These are phyloP conservation scores for Bufo bufo DNA, from an alignment of 2,113 vertebrate genomes.

Conservation along the genomic window DNA sequence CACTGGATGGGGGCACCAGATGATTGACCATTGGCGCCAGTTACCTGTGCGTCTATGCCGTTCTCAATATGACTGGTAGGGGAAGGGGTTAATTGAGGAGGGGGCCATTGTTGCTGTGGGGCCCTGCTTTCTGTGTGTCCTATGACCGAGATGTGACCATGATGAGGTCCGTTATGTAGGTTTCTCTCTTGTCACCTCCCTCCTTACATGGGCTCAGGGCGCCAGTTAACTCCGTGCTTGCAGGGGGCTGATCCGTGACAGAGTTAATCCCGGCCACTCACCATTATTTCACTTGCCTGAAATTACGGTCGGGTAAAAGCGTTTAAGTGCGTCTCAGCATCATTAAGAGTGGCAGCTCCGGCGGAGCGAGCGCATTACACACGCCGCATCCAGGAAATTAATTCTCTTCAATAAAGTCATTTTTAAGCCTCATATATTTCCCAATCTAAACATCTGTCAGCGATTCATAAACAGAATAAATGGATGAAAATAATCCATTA, in stretches of 20 bases:
- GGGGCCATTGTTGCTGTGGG: too few species aligned
- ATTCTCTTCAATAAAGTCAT: constrained; percentile 94
- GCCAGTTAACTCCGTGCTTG: neutral
- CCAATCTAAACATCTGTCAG: constrained; percentile 91
- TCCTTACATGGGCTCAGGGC: neutral
- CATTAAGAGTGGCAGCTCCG: constrained; percentile 92
- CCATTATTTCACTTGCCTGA: constrained; percentile 69
- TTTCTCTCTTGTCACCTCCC: too few species aligned
- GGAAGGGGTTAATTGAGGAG: too few species aligned
- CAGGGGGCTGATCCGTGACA: neutral
- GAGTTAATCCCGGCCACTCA: constrained; percentile 33
- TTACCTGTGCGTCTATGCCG: too few species aligned
- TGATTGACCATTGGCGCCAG: too few species aligned
- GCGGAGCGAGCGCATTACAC: constrained; percentile 86
- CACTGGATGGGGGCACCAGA: too few species aligned
- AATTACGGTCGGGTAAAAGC: constrained; percentile 85
- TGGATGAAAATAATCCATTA: constrained; percentile 96
- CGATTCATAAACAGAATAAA: constrained; percentile 90
- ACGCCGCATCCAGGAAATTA: constrained; percentile 93
- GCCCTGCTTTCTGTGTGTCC: too few species aligned
- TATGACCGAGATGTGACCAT: neutral
- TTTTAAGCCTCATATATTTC: constrained; percentile 98
- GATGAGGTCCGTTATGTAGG: neutral
- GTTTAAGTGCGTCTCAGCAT: constrained; percentile 78
- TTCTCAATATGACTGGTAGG: too few species aligned